phyloP scores from a whole-genome alignment of 2,888 invertebrate genomes.

The Nomada goodeniana region DNA sequence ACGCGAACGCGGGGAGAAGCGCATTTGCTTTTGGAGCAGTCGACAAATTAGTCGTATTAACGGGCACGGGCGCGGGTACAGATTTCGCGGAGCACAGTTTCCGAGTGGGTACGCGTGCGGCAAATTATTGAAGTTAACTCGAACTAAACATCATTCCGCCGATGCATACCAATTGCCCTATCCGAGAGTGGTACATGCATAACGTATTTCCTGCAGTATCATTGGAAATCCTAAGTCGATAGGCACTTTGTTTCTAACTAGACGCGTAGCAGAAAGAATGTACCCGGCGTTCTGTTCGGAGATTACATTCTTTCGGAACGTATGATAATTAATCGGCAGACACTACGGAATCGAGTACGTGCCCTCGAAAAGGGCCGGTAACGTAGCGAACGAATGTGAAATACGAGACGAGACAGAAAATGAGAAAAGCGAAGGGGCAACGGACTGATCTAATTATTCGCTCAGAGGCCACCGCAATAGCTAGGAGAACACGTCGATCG shows the following conservation, averaged over 20 bases:
- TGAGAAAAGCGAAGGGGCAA: not conserved
- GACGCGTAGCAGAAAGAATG: no score
- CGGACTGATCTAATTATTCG: constrained; percentile 24
- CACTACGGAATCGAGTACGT: no score
- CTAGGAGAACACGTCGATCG: constrained; percentile 29
- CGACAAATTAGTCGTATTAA: constrained; percentile 76
- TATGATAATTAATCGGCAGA: no score
- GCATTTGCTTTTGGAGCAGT: constrained; percentile 74
- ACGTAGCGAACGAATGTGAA: not conserved
- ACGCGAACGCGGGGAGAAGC: constrained; percentile 58
- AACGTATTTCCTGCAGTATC: constrained; percentile 43
- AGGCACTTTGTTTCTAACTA: not conserved
- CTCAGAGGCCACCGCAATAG: not conserved
- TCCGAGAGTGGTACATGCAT: constrained; percentile 21
- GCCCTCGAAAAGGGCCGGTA: no score
- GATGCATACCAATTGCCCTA: constrained; percentile 18
- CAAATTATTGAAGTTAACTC: constrained; percentile 68
- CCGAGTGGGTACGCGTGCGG: constrained; percentile 60
- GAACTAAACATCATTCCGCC: constrained; percentile 47
- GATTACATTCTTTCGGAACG: no score
- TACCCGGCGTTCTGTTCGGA: no score
- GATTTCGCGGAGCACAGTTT: constrained; percentile 67
- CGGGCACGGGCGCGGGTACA: constrained; percentile 61
- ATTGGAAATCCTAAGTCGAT: not conserved
- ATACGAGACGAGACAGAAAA: not conserved